phyloP scores from a whole-genome alignment of 2,113 vertebrate genomes.

The Kryptolebias marmoratus region DNA sequence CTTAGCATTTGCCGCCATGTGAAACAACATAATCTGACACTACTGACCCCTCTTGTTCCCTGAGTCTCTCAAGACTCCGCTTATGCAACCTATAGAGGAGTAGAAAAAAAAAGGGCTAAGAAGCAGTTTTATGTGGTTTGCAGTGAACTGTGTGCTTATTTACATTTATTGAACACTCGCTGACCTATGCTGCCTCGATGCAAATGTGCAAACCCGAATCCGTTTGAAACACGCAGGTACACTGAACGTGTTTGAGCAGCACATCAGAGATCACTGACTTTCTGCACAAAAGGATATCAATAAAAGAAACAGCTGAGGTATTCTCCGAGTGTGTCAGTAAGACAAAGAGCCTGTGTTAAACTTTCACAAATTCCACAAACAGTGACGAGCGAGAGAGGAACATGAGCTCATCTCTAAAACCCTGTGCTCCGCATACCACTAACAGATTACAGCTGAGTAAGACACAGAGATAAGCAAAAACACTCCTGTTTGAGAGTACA shows the following conservation, averaged over 20 bases:
- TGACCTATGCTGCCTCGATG: conserved; percentile 36
- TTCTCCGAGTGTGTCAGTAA: not conserved
- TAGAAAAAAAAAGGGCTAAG: conserved; percentile 12
- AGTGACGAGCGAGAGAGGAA: conserved; percentile 1
- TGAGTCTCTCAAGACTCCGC: conserved; percentile 44
- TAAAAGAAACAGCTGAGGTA: conserved; percentile 13
- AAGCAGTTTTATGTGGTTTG: conserved; percentile 46
- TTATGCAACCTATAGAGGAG: conserved; percentile 65
- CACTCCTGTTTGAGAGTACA: not conserved
- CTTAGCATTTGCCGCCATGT: conserved; percentile 63
- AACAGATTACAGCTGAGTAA: conserved; percentile 43
- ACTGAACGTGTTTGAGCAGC: not conserved
- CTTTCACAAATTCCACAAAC: not conserved
- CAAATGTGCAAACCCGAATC: conserved; percentile 23
- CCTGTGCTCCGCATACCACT: conserved; percentile 13
- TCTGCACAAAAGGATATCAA: not conserved
- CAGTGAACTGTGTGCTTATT: conserved; percentile 33
- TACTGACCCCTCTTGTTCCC: conserved; percentile 63
- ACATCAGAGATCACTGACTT: conserved; percentile 1
- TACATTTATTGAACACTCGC: conserved; percentile 33
- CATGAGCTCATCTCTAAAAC: conserved; percentile 24
- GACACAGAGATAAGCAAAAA: conserved; percentile 39
- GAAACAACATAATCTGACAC: conserved; percentile 71
- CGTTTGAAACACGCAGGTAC: not conserved
- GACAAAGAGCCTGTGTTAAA: conserved; percentile 18